These are phyloP conservation scores for Periophthalmus modestus DNA, from an alignment of 2,113 vertebrate genomes.

Conservation along the genomic window DNA sequence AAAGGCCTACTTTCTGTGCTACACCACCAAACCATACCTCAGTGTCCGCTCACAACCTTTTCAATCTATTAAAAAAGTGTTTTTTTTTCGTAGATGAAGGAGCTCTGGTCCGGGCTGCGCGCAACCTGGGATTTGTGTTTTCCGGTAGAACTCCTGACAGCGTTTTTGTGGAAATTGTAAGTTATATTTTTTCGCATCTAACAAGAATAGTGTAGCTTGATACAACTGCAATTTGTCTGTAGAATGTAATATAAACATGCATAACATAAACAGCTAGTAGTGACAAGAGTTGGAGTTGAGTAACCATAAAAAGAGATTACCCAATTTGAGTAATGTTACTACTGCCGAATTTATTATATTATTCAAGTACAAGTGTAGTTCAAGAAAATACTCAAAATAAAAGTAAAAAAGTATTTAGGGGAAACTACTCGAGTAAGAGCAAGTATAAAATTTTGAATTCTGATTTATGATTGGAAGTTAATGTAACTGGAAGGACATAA, in stretches of 20 bases:
- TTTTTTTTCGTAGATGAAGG: conserved; percentile 88
- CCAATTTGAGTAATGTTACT: too few relatives aligned
- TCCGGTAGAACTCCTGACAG: conserved; percentile 93
- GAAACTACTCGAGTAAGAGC: too few relatives aligned
- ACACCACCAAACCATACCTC: background rate
- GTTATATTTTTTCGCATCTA: conserved; percentile 37
- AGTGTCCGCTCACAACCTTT: background rate
- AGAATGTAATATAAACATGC: background rate
- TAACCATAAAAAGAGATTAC: too few relatives aligned
- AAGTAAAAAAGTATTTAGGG: too few relatives aligned
- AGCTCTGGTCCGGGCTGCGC: conserved; percentile 92
- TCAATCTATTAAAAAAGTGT: background rate
- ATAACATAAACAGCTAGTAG: background rate
- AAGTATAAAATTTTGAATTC: too few relatives aligned
- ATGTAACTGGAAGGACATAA: too few relatives aligned
- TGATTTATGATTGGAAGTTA: too few relatives aligned
- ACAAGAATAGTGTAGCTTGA: background rate
- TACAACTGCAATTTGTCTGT: background rate
- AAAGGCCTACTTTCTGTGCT: background rate
- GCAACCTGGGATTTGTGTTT: conserved; percentile 89
- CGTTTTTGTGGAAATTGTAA: conserved; percentile 92
- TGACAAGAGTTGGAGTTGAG: too few relatives aligned
- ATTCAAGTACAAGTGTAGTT: too few relatives aligned
- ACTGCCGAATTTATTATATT: too few relatives aligned
- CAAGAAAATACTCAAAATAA: too few relatives aligned